These are phyloP conservation scores for Atrina japonica DNA, from an alignment of 2,888 invertebrate species.

Conservation along the genomic window DNA sequence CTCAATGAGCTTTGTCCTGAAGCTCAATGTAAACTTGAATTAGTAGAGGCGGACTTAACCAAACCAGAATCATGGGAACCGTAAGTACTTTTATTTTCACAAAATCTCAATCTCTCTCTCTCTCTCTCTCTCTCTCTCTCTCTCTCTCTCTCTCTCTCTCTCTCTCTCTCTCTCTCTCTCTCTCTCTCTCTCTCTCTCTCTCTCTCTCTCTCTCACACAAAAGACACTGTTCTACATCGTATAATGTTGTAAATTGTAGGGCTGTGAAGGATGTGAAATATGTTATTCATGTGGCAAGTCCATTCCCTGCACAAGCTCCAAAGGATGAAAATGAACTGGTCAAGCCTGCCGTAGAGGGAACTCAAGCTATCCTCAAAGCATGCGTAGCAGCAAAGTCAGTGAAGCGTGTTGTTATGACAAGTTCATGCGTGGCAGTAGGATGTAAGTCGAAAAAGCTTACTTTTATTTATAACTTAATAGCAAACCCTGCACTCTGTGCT, in stretches of 20 bases:
- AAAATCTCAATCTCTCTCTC: no score
- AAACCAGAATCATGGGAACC: conserved; percentile 79
- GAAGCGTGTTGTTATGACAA: conserved; percentile 82
- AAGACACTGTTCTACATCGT: no score
- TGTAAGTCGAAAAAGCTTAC: no score
- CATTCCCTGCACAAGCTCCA: conserved; percentile 76
- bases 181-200: no score
- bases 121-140: no score
- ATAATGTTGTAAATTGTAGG: no score
- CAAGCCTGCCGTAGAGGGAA: conserved; percentile 82
- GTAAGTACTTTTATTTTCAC: conserved; percentile 56
- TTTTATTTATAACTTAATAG: no score
- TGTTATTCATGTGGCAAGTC: conserved; percentile 82
- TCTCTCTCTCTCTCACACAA: no score
- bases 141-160: no score
- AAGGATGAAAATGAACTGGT: conserved; percentile 80
- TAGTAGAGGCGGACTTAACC: conserved; percentile 82
- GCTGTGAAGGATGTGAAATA: conserved; percentile 81
- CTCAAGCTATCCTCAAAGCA: conserved; percentile 81
- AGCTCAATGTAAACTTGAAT: conserved; percentile 80
- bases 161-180: no score
- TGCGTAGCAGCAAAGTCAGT: conserved; percentile 80
- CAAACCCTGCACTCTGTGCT: no score
- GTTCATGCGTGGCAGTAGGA: conserved; percentile 81
- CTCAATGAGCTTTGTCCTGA: conserved; percentile 78